Percentiles rank a stretch among this genome's conserved stretches.
Conservation (phyloP, 2,888 invertebrate genomes). For the Leptogaster cylindrica region DNA sequence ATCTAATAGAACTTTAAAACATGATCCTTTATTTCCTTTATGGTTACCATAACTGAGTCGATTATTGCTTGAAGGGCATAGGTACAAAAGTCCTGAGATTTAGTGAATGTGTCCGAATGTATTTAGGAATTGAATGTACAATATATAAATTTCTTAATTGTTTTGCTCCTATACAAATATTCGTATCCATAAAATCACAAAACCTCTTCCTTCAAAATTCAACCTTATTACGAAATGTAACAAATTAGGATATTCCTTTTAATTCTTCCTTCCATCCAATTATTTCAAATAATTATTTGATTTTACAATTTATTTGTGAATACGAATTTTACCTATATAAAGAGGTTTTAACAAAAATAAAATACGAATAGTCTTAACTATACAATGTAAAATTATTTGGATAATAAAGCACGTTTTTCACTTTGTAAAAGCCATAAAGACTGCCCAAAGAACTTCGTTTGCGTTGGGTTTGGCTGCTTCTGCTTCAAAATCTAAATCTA, state of each 20-base stretch:
- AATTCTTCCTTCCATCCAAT: background rate
- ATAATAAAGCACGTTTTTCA: slow-evolving; percentile 64
- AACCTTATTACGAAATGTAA: slow-evolving; percentile 9
- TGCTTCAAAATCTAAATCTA: slow-evolving; percentile 96
- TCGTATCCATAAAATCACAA: slow-evolving; percentile 40
- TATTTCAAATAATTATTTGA: background rate
- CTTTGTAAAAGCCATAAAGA: slow-evolving; percentile 98
- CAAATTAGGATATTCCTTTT: background rate
- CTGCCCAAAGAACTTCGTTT: slow-evolving; percentile 97
- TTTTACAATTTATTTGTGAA: slow-evolving; percentile 27
- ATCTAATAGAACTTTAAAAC: too few relatives aligned
- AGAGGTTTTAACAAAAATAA: slow-evolving; percentile 36
- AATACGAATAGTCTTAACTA: slow-evolving; percentile 36
- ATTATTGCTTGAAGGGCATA: too few relatives aligned
- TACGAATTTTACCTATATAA: slow-evolving; percentile 31
- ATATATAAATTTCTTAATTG: slow-evolving; percentile 35
- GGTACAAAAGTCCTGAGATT: slow-evolving; percentile 17
- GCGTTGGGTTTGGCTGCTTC: slow-evolving; percentile 91
- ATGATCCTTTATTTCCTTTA: too few relatives aligned
- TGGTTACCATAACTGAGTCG: too few relatives aligned
- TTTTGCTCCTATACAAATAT: slow-evolving; percentile 40
- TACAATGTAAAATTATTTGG: slow-evolving; percentile 40
- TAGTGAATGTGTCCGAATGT: slow-evolving; percentile 23
- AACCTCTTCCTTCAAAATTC: slow-evolving; percentile 14
- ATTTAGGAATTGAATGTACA: slow-evolving; percentile 32